Evolutionary conservation across 1,140 invertebrate genomes (phyloP), one percentile per base, ranked within the genome.

Genomic region (Holotrichia oblita): DNA sequence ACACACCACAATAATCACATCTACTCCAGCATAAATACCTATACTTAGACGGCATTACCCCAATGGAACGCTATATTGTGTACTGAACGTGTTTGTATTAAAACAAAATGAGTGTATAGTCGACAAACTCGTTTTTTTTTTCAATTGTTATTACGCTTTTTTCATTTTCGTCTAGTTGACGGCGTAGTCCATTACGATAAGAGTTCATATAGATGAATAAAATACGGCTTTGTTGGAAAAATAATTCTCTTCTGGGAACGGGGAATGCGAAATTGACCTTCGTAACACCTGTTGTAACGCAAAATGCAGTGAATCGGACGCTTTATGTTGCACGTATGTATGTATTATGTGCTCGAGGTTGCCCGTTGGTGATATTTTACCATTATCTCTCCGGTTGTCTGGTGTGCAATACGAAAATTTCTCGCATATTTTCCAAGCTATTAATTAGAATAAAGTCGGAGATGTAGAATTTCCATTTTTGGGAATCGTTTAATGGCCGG

Each of bases 261-360:
- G 48, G 6, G 14, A 55, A 55, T 17, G 48, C 12, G 48, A 17
- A n/a, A 7, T 17, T 14, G 48, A n/a, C 48, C 48, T 55, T 55
- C 48, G 48, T 17, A 55, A 55, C 48, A 55, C 48, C 48, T 55
- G 48, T 34, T 34, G 27, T 55, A 55, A 14, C 48, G 48, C 48
- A 55, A 17, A 55, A 55, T n/a, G 17, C 48, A 17, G 6, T n/a
- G 48, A 4, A n/a, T 17, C 4, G 27, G 27, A 34, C 27, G 27
- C 27, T n/a, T n/a, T n/a, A n/a, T n/a, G n/a, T n/a, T n/a, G n/a
- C n/a, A n/a, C n/a, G n/a, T n/a, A 34, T 4, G 27, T 34, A 34
- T 34, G 27, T 34, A 4, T 34, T 34, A 4, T 34, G 4, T 17
- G 6, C 14, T 14, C 48, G 48, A 55, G 48, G 48, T 55, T 55